These are phyloP conservation scores for Operophtera brumata DNA, from an alignment of 2,888 invertebrate genomes.

Conservation along the genomic window DNA sequence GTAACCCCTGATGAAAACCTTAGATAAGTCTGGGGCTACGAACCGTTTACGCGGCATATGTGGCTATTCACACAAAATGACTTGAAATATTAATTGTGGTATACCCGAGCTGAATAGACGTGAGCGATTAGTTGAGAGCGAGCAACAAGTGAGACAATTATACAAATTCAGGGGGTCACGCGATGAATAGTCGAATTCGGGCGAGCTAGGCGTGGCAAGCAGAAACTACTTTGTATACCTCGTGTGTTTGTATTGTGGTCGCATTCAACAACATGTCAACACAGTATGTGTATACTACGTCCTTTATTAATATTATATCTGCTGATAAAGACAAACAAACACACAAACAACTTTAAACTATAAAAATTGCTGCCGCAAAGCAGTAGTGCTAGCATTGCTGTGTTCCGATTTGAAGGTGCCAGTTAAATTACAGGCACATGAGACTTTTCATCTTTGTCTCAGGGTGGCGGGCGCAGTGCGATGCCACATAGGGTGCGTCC, in stretches of 20 bases:
- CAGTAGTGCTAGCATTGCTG: too few species aligned
- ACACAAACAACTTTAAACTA: too few species aligned
- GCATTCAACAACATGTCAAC: background rate
- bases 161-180: conserved; percentile 48
- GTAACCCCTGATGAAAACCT: conserved; percentile 20
- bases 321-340: too few species aligned
- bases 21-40: conserved; percentile 16
- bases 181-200: conserved; percentile 36
- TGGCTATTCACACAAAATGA: conserved; percentile 22
- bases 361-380: too few species aligned
- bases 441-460: too few species aligned
- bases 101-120: conserved; percentile 23
- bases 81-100: conserved; percentile 22
- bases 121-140: conserved; percentile 36
- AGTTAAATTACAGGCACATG: too few species aligned
- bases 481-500: too few species aligned
- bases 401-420: too few species aligned
- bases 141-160: conserved; percentile 55
- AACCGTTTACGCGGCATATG: conserved; percentile 15
- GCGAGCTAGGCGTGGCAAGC: conserved; percentile 21
- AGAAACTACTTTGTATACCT: background rate
- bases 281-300: background rate
- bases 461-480: too few species aligned
- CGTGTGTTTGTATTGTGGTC: background rate
- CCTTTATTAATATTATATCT: too few species aligned